Percentiles rank a stretch among this genome's conserved stretches.
Evolutionary conservation across 2,797 vertebrate species (phyloP).

Genomic region (Cottoperca gobio): DNA sequence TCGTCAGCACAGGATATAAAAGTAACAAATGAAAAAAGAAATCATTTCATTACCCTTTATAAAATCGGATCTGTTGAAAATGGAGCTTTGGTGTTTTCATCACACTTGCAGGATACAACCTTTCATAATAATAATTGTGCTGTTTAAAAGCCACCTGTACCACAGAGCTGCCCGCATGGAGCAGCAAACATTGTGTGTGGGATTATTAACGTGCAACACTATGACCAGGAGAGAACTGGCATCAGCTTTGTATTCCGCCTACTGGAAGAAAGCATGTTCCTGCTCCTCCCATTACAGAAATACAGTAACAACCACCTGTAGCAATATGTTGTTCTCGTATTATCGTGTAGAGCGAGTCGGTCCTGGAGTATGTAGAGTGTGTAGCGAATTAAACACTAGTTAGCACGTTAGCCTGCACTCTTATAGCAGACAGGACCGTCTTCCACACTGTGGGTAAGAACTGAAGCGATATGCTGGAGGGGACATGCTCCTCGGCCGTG

Average conservation of each 20-base stretch:
- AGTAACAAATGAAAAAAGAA: not conserved
- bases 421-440: too few species aligned
- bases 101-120: not conserved
- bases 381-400: not conserved
- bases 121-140: not conserved
- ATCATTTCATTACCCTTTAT: not conserved
- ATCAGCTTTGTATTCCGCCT: constrained; percentile 34
- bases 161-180: not conserved
- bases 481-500: not conserved
- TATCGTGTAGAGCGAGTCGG: not conserved
- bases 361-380: not conserved
- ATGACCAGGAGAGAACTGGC: constrained; percentile 16
- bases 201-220: constrained; percentile 25
- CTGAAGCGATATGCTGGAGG: too few species aligned
- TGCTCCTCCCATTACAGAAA: constrained; percentile 28
- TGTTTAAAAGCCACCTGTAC: not conserved
- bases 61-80: not conserved
- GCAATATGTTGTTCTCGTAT: too few species aligned
- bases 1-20: not conserved
- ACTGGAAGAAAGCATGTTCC: constrained; percentile 30
- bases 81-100: not conserved
- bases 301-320: not conserved
- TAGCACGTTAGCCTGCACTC: too few species aligned
- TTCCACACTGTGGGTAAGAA: too few species aligned
- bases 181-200: constrained; percentile 17